Evolutionary conservation across 2,113 vertebrate species (phyloP), one percentile per base, ranked within the genome.

Genomic region (Amia ocellicauda): DNA sequence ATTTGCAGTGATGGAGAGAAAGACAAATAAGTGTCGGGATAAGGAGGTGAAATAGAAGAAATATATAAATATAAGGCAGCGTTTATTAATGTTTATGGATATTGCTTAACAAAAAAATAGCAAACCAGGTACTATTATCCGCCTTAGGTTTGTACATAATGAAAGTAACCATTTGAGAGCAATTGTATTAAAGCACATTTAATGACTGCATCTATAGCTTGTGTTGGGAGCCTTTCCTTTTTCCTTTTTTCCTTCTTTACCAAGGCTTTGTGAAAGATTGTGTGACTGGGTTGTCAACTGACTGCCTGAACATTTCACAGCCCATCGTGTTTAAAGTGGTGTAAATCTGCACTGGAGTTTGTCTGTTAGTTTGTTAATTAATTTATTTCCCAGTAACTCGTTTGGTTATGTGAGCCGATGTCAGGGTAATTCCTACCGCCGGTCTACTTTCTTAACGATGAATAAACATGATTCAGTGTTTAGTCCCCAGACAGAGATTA

Each of bases 381-480:
- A 31, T 53, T 63, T 28, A 20, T 49, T 23, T 51, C 13, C 27
- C 9, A 43, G 10, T 3, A 17, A 63, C 23, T 36, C 29, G 20
- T 56, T 59, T 59, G 50, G 23, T 23, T 11, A 22, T 40, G 56
- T 20, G 57, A 29, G 40, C 31, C 29, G 9, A 24, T 62, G 27
- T 58, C 23, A 22, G 41, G 24, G 51, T 22, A 64, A 40, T 58
- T n/a, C 36, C 56, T 58, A 24, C 11, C 20, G n/a, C 13, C 28
- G 45, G 28, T 29, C 49, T 31, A 20, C 41, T 14, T 29, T 47
- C 23, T n/a, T 9, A 47, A 49, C 20, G 23, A 36, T 19, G 42
- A 36, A 47, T n/a, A 64, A 28, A 28, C 20, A 11, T n/a, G 13
- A 3, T 45, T 36, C 52, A 28, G 66, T 58, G 51, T 50, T 57